A percentile compares a stretch with the other conserved stretches of the same genome.
phyloP scores from a whole-genome alignment of 1,140 invertebrate genomes.

The Gonioctena quinquepunctata region DNA sequence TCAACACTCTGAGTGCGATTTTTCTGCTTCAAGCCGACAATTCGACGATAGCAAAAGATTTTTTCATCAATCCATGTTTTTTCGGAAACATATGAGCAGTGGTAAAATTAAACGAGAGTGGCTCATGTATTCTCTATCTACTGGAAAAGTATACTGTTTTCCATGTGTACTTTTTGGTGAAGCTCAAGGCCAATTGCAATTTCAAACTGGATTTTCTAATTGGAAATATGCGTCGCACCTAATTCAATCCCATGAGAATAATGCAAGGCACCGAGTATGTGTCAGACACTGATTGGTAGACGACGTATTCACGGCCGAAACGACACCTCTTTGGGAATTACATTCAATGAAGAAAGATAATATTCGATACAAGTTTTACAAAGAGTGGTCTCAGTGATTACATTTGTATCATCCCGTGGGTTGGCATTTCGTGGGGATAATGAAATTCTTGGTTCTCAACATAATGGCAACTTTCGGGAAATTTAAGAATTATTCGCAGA shows the following conservation, averaged over 20 bases:
- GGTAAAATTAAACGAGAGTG: conserved; percentile 10
- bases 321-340: background rate
- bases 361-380: background rate
- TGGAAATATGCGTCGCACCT: background rate
- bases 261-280: background rate
- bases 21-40: too few species aligned
- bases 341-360: too few species aligned
- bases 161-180: background rate
- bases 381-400: background rate
- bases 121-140: background rate
- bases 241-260: conserved; percentile 6
- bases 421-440: conserved; percentile 35
- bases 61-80: conserved; percentile 1
- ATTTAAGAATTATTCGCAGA: conserved; percentile 37
- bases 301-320: background rate
- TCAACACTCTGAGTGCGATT: background rate
- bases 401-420: background rate
- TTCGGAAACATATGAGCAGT: conserved; percentile 1
- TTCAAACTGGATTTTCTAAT: too few species aligned
- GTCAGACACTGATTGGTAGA: conserved; percentile 6
- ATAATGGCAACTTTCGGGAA: conserved; percentile 42
- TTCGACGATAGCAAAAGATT: background rate
- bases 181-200: too few species aligned
- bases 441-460: conserved; percentile 35
- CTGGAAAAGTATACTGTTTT: conserved; percentile 9